These are phyloP conservation scores for Paramormyrops kingsleyae DNA, from an alignment of 2,113 vertebrate species.

Conservation along the genomic window DNA sequence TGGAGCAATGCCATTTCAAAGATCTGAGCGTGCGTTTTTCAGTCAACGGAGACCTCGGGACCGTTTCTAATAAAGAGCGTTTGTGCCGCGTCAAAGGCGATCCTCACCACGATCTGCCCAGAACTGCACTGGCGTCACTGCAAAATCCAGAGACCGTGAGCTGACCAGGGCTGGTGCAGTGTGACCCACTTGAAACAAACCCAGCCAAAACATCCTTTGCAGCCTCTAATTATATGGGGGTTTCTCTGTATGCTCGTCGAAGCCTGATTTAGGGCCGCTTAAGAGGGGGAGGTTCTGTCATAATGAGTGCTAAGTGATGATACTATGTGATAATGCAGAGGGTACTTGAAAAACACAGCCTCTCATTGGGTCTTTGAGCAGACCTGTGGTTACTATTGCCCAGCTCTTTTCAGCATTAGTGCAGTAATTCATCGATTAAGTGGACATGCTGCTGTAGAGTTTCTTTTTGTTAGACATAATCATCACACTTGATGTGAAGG, in stretches of 20 bases:
- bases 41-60: neutral
- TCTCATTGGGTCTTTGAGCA: neutral
- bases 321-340: neutral
- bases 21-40: neutral
- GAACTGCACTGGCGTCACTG: neutral
- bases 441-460: neutral
- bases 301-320: neutral
- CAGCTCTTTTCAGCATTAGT: neutral
- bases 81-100: neutral
- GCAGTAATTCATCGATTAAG: neutral
- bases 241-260: constrained; percentile 25
- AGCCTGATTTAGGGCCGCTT: constrained; percentile 30
- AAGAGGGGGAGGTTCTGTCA: constrained; percentile 1
- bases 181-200: constrained; percentile 40
- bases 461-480: neutral
- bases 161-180: constrained; percentile 30
- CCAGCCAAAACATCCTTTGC: constrained; percentile 33
- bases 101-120: constrained; percentile 4
- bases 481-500: neutral
- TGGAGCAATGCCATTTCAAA: neutral
- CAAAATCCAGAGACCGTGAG: constrained; percentile 18
- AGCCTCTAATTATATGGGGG: constrained; percentile 42
- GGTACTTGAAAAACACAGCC: neutral
- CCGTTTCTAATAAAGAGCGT: neutral
- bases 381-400: neutral